phyloP scores from a whole-genome alignment of 2,797 vertebrate species.

The Oreortyx pictus region DNA sequence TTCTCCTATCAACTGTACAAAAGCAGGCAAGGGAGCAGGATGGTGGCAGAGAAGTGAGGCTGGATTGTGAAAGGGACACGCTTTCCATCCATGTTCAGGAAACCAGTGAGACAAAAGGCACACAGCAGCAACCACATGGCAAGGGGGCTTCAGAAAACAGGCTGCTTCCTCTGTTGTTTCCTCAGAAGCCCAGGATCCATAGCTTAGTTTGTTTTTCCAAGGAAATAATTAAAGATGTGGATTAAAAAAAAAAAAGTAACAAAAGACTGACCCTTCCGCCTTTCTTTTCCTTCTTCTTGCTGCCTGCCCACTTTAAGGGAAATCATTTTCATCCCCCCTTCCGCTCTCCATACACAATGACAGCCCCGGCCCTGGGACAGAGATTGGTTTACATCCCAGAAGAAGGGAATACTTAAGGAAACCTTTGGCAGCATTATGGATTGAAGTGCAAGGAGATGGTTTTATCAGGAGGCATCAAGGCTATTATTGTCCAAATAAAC shows the following conservation, averaged over 20 bases:
- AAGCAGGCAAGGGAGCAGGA: slow-evolving; percentile 17
- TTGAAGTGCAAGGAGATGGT: slow-evolving; percentile 73
- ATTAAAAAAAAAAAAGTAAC: slow-evolving; percentile 56
- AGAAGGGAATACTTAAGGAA: slow-evolving; percentile 73
- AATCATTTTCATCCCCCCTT: slow-evolving; percentile 75
- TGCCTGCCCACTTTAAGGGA: slow-evolving; percentile 35
- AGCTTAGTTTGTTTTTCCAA: slow-evolving; percentile 79
- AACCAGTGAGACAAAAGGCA: slow-evolving; percentile 79
- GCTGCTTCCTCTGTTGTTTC: slow-evolving; percentile 80
- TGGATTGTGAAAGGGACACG: slow-evolving; percentile 60
- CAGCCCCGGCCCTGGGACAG: not conserved
- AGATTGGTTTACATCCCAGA: slow-evolving; percentile 61
- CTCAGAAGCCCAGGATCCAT: slow-evolving; percentile 73
- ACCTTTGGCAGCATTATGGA: slow-evolving; percentile 74
- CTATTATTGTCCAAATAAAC: slow-evolving; percentile 71
- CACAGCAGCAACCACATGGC: slow-evolving; percentile 68
- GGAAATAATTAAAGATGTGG: slow-evolving; percentile 86
- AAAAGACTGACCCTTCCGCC: slow-evolving; percentile 37
- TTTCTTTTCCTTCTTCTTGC: not conserved
- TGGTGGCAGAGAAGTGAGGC: not conserved
- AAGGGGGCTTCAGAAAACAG: slow-evolving; percentile 71
- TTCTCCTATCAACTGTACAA: slow-evolving; percentile 72
- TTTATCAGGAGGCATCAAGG: slow-evolving; percentile 67
- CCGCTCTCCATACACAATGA: not conserved
- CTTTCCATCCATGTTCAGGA: slow-evolving; percentile 78